Evolutionary conservation across 2,888 invertebrate genomes (phyloP).

Genomic region (Eumerus sabulonum): DNA sequence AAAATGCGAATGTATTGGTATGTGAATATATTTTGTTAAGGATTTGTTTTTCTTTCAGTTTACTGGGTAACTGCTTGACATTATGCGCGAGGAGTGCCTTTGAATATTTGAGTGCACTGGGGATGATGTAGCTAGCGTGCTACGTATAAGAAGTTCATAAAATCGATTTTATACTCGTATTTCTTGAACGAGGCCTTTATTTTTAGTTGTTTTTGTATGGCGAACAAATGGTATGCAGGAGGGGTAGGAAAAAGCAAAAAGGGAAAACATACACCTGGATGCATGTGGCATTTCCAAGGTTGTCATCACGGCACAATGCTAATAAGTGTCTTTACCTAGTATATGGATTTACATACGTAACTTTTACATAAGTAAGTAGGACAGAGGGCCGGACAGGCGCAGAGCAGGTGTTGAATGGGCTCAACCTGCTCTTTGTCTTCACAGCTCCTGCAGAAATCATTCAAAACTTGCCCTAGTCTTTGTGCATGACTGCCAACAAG

Average conservation of each 20-base stretch:
- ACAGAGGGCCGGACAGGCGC: too few relatives aligned
- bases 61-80: too few relatives aligned
- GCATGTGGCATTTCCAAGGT: constrained; percentile 56
- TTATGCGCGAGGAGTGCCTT: not conserved
- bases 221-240: not conserved
- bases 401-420: too few relatives aligned
- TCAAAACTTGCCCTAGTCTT: too few relatives aligned
- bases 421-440: too few relatives aligned
- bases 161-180: constrained; percentile 41
- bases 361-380: too few relatives aligned
- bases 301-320: constrained; percentile 50
- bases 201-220: not conserved
- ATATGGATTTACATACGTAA: not conserved
- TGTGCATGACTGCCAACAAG: too few relatives aligned
- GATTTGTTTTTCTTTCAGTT: too few relatives aligned
- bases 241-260: not conserved
- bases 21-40: too few relatives aligned
- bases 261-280: constrained; percentile 38
- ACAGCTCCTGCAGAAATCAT: too few relatives aligned
- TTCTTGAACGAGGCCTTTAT: constrained; percentile 34
- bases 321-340: constrained; percentile 40
- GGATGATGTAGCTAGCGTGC: not conserved
- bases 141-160: constrained; percentile 11
- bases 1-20: too few relatives aligned
- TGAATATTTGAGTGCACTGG: constrained; percentile 42